Evolutionary conservation across 2,888 invertebrate genomes (phyloP), one percentile per base, ranked within the genome.

Genomic region (Gastrophysa polygoni): DNA sequence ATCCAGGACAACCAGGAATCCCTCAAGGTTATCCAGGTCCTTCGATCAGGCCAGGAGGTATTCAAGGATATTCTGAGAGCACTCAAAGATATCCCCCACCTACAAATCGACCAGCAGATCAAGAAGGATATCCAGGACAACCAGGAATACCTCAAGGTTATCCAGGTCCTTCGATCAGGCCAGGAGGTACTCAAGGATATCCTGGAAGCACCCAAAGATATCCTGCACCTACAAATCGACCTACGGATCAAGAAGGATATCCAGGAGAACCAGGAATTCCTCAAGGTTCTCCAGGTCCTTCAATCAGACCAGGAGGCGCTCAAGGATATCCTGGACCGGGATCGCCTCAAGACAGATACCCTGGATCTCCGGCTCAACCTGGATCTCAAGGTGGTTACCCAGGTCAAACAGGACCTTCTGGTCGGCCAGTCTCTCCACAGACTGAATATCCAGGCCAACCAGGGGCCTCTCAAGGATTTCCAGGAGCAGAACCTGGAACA

Each of bases 381-480:
- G 24, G 18, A 21, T 17, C 49, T 49, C 29, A 32, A 10, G 29
- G 38, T 32, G 10, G 8, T 2, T 32, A 8, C 10, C 29, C 29
- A 32, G 29, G 29, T 7, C 29, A 5, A 10, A 6, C 29, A 32
- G 14, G 17, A 8, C 17, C 17, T 5, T 43, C 17, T 3, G 3
- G 5, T 5, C 32, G 16, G 44, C 51, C 52, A 17, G 48, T 14
- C 6, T 38, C 50, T 43, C 8, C 34, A 20, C 54, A 38, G 49
- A 55, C 43, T 16, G 29, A 24, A 38, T 51, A 20, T 59, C 47
- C 56, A 1, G 34, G 71, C 63, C 68, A 74, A 57, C 71, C 74
- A 18, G 75, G 73, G 57, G 59, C 72, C 3, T 24, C 28, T 43
- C 24, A 43, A 32, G 47, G 54, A 10, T 50, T 38, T 10, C 28